phyloP scores from a whole-genome alignment of 2,888 invertebrate genomes.

The Spilosoma lubricipeda region DNA sequence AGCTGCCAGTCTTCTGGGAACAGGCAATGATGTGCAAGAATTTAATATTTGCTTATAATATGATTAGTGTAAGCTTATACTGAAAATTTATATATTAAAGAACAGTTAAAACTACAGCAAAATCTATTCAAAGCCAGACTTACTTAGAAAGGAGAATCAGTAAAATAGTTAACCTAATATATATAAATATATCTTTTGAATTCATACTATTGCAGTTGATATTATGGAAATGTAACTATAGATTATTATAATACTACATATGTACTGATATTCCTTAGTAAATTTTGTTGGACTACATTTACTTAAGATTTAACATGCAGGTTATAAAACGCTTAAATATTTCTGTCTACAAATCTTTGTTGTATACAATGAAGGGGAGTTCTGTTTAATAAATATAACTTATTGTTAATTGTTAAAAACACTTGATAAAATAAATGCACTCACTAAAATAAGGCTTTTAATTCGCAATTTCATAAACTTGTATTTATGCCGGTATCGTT shows the following conservation, averaged over 20 bases:
- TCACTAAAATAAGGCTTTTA: constrained; percentile 89
- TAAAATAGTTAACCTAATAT: no score
- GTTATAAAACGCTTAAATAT: not conserved
- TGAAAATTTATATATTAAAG: no score
- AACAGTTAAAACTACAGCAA: no score
- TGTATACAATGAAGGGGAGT: not conserved
- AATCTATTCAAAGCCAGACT: no score
- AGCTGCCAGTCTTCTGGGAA: no score
- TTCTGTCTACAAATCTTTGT: not conserved
- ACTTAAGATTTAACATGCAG: no score
- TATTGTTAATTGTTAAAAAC: not conserved
- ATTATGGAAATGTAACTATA: not conserved
- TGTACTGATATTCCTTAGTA: not conserved
- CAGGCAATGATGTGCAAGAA: no score
- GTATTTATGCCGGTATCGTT: constrained; percentile 88
- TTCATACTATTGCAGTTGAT: not conserved
- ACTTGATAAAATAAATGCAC: constrained; percentile 47
- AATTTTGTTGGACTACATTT: not conserved
- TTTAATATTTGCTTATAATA: no score
- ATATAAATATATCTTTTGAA: not conserved
- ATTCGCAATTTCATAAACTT: constrained; percentile 87
- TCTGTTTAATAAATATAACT: not conserved
- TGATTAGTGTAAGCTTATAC: no score
- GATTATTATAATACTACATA: not conserved
- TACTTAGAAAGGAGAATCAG: no score